Evolutionary conservation across 2,888 invertebrate genomes (phyloP), one percentile per base, ranked within the genome.

Genomic region (Acanthacorydalis orientalis): DNA sequence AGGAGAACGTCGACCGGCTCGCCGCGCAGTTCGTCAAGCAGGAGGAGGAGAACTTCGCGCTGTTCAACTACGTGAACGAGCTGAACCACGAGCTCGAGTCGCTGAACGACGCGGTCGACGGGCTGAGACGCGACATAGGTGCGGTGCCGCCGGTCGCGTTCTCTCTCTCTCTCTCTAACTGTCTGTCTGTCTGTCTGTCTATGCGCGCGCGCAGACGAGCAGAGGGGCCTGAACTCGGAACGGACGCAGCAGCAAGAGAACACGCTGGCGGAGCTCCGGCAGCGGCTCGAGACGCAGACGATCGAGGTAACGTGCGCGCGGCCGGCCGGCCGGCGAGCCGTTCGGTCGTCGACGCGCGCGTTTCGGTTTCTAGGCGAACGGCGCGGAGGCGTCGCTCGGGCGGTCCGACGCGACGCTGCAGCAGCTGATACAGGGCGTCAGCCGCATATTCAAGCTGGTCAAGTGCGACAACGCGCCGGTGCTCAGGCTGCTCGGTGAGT

Each of bases 1-100:
- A 83, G 57, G 68, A 73, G 2, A 76, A 82, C 53, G 72, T 81
- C 14, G 77, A 78, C 52, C 75, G 75, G 14, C 64, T 90, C 41
- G 78, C 81, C 8, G 73, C 73, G 3, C 77, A 83, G 60, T 92
- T 87, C 64, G 74, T 80, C n/a, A 77, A 83, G 33, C 80, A 85
- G 50, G 92, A 92, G 59, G 88, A 88, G 55, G 86, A 87, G 61
- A 93, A 92, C 68, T 92, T 91, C 62, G 88, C 91, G 0, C 72
- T 89, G 1, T 93, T 92, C 62, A 88, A 83, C 64, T 91, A 88
- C 60, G 85, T 92, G 37, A 91, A 89, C 60, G 88, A 90, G 60
- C 72, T 92, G 49, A 90, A 91, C 62, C 82, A 78, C 39, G 86
- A 89, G 63, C 71, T 88, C 49, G 87, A 88, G 62, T 71, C 75